Base-by-base conservation (phyloP, 2,797 vertebrate genomes). In the Myripristis murdjan region DNA sequence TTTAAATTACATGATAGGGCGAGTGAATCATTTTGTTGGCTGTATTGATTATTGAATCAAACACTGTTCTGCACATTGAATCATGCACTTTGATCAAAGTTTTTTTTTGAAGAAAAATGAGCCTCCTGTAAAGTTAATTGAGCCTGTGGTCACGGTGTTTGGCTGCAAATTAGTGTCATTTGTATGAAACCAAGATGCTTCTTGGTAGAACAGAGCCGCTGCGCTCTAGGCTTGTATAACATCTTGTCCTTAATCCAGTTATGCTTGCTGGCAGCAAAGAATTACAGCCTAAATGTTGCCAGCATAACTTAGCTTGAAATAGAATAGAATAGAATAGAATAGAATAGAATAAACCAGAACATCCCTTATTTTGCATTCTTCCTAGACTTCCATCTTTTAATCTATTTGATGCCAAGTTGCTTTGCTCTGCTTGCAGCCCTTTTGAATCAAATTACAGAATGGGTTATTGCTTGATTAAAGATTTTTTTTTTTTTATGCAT, bases 381-480 rank as follows among this genome's bases (percentile, higher is more conserved):
- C 4, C 28, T 31, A 10, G 37, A 6, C 12, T 39, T 5, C 37
- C 6, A 14, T 10, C 44, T n/a, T 20, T 7, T 6, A 7, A 47
- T 20, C 37, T 39, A 47, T 7, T 20, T 20, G 44, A 7, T 47
- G 20, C 18, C 11, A 2, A 18, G 6, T 18, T 47, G 44, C 44
- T 18, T 47, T n/a, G 18, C 20, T 47, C n/a, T n/a, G 16, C 44
- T 47, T 22, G 41, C 16, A 41, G 5, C 43, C 6, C 64, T 53
- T 64, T 67, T 23, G 7, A 48, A 49, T 67, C 11, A 69, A 48
- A n/a, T 47, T n/a, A 23, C 20, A 44, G 20, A 63, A 23, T 11
- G 44, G 22, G 49, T 63, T 58, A 65, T 58, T 67, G 33, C 47
- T 52, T 64, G 52, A 71, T 67, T 61, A 55, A 55, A 44, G 18